A percentile compares a stretch with the other conserved stretches of the same genome.
phyloP scores from a whole-genome alignment of 2,888 invertebrate species.

The Hedya salicella region DNA sequence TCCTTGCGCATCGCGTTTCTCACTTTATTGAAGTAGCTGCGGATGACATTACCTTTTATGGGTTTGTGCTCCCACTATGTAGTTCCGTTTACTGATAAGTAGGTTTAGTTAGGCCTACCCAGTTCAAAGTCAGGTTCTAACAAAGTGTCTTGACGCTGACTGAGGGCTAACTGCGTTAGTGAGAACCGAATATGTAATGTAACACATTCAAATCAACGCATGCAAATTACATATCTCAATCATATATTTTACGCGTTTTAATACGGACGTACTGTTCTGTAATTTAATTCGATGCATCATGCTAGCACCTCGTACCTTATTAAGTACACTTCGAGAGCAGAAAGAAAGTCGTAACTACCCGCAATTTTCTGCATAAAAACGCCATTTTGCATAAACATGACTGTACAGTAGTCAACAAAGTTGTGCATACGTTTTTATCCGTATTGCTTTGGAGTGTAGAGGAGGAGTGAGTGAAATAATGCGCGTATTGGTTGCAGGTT shows the following conservation, averaged over 20 bases:
- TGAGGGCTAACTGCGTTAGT: too few relatives aligned
- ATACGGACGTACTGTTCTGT: not conserved
- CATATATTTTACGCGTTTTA: constrained; percentile 1
- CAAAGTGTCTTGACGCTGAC: too few relatives aligned
- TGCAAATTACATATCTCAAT: constrained; percentile 5
- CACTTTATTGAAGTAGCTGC: too few relatives aligned
- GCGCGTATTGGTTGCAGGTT: not conserved
- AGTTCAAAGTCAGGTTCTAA: too few relatives aligned
- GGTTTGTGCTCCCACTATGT: too few relatives aligned
- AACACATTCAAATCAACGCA: not conserved
- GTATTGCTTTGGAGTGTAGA: not conserved
- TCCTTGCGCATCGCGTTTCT: too few relatives aligned
- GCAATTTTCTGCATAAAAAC: not conserved
- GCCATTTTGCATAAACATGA: not conserved
- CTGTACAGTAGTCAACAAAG: not conserved
- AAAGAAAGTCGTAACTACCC: not conserved
- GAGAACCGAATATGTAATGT: too few relatives aligned
- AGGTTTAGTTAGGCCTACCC: too few relatives aligned
- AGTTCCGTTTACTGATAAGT: too few relatives aligned
- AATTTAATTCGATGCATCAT: constrained; percentile 14
- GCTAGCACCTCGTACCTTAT: constrained; percentile 30
- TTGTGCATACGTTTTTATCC: not conserved
- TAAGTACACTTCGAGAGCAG: not conserved
- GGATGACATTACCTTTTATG: too few relatives aligned
- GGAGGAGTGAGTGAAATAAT: not conserved